These are phyloP conservation scores for Opisthograptis luteolata DNA, from an alignment of 2,888 invertebrate species.

Conservation along the genomic window DNA sequence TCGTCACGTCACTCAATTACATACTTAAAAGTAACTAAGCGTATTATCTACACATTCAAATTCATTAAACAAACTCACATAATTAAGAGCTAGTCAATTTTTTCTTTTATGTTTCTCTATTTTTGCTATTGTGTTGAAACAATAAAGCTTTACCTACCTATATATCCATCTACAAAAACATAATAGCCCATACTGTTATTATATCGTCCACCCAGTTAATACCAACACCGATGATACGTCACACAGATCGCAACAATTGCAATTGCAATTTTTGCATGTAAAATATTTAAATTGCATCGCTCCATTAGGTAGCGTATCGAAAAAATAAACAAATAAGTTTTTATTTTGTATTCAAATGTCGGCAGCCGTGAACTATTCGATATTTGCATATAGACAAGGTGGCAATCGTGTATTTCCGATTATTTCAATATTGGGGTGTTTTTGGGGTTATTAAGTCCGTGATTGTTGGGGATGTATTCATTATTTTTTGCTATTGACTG, in stretches of 20 bases:
- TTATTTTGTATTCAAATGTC: constrained; percentile 79
- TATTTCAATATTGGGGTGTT: constrained; percentile 62
- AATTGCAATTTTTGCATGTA: constrained; percentile 61
- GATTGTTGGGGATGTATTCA: constrained; percentile 45
- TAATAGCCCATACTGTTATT: constrained; percentile 3
- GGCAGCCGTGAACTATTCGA: constrained; percentile 56
- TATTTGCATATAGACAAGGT: constrained; percentile 81
- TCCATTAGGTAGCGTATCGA: constrained; percentile 71
- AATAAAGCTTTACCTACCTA: too few species aligned
- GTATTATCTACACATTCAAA: too few species aligned
- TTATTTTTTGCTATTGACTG: too few species aligned
- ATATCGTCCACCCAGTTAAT: not conserved
- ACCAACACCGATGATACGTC: constrained; percentile 46
- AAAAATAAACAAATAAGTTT: constrained; percentile 71
- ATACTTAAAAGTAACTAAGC: too few species aligned
- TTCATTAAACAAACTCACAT: too few species aligned
- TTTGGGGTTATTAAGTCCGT: not conserved
- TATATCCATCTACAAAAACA: not conserved
- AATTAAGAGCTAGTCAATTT: too few species aligned
- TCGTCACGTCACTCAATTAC: too few species aligned
- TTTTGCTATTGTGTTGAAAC: too few species aligned
- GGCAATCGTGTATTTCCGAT: constrained; percentile 68
- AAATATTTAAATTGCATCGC: constrained; percentile 56
- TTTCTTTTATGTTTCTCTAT: too few species aligned
- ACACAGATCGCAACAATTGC: too few species aligned